Conservation (phyloP, 2,888 invertebrate species). For the Spatulosminthurus flaviceps region DNA sequence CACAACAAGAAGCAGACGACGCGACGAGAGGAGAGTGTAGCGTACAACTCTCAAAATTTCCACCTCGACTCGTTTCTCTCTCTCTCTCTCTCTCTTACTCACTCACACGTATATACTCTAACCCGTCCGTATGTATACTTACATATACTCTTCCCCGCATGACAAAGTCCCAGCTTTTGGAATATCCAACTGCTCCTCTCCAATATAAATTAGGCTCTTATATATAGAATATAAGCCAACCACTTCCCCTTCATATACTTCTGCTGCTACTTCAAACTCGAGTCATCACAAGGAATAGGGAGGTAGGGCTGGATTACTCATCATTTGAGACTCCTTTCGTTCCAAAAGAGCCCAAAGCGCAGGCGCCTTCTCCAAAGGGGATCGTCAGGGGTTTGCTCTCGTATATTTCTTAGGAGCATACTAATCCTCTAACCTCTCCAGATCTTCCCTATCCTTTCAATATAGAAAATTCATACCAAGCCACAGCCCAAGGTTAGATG, state of each 20-base stretch:
- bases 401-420: not conserved
- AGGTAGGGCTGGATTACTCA: slow-evolving; percentile 2
- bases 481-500: too few species aligned
- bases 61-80: not conserved
- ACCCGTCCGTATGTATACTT: too few species aligned
- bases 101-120: too few species aligned
- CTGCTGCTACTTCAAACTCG: too few species aligned
- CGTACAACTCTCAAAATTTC: slow-evolving; percentile 1
- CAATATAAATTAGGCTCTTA: too few species aligned
- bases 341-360: not conserved
- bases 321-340: slow-evolving; percentile 13
- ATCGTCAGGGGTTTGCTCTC: not conserved
- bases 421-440: not conserved
- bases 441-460: not conserved
- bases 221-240: too few species aligned
- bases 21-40: too few species aligned
- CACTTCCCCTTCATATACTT: not conserved
- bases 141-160: too few species aligned
- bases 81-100: not conserved
- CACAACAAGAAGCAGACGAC: not conserved
- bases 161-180: too few species aligned
- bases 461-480: too few species aligned
- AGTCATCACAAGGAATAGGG: not conserved
- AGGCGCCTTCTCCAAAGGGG: not conserved
- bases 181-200: too few species aligned